Evolutionary conservation across 2,888 invertebrate species (phyloP), one percentile per base, ranked within the genome.

Genomic region (Mantis religiosa): DNA sequence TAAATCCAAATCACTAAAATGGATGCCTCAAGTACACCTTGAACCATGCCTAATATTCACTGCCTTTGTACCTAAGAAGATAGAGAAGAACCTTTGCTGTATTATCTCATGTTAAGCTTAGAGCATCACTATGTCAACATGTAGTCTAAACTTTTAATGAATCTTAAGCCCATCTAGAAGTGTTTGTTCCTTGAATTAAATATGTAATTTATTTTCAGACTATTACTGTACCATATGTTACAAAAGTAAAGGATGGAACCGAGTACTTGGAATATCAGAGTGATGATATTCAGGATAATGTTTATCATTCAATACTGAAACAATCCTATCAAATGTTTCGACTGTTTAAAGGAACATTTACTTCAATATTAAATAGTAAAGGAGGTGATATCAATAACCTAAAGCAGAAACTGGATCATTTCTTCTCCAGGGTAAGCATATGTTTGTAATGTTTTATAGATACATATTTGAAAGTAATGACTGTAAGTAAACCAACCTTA

Each of bases 281-380:
- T 90, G 97, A 98, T 90, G 96, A 98, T 92, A 96, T 98, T 0
- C 96, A 97, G 91, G 97, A 97, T 92, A 95, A 95, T 91, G 96
- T 97, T 34, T 97, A 95, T 92, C 95, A 95, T 90, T 94, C 96
- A 12, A 94, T 97, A 54, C 93, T 97, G 1, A 94, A 94, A 90
- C 96, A 97, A 93, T 95, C 97, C 9, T 98, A 99, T 92, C 95
- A 95, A 91, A 97, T 97, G 95, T 98, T 98, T 92, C 95, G 96
- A 92, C 94, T 99, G 91, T 98, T 98, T 92, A 95, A 96, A 94
- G 98, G 98, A 1, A 95, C 96, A 7, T 97, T 98, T 91, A 94
- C 95, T 90, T 94, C 94, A 88, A 95, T 96, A 90, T 93, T 97
- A 83, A 93, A 93, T 89, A 94, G 91, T 27, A 93, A 93, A 81